Evolutionary conservation across 1,140 invertebrate species (phyloP), one percentile per base, ranked within the genome.

Genomic region (Ylistrum balloti): DNA sequence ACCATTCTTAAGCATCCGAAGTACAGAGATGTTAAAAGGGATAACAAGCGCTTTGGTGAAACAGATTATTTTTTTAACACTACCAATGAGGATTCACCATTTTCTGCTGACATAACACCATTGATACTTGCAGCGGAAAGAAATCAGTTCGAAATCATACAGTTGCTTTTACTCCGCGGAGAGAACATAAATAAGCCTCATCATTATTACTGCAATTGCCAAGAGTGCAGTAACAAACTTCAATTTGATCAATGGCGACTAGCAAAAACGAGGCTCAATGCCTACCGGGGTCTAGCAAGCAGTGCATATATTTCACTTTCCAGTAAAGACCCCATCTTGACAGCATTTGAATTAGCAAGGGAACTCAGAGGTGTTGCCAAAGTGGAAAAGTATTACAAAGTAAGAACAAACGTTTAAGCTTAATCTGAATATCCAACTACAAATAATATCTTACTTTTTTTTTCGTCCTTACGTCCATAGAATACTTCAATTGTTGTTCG

Each of bases 281-380:
- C 95, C 0, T 96, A 96, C 91, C 92, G 92, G 86, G 95, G 93
- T 7, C 88, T 96, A 45, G 93, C 95, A 13, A 96, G 95, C 89
- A 94, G 94, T 32, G 96, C 97, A 0, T 98, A 97, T 93, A 97
- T 98, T 88, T 97, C 97, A 85, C 97, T 97, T 88, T 97, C 97
- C 0, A 97, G 97, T 0, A 95, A 96, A 32, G 97, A 98, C 95
- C 97, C 97, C 0, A 97, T 98, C 86, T 95, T 97, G 11, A 96
- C 96, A n/a, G 97, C 97, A 0, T 98, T 98, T 94, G 94, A 96
- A 90, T 95, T 98, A 22, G 96, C 97, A 0, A 91, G 95, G 13
- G 97, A 97, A 90, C 94, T 98, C 10, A 93, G 93, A 10, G 89
- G 90, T 48, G 93, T 95, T 9, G 93, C 94, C 1, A 93, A 92